Base-by-base conservation (phyloP, 2,797 vertebrate species). In the Mormyrops attenuatus region DNA sequence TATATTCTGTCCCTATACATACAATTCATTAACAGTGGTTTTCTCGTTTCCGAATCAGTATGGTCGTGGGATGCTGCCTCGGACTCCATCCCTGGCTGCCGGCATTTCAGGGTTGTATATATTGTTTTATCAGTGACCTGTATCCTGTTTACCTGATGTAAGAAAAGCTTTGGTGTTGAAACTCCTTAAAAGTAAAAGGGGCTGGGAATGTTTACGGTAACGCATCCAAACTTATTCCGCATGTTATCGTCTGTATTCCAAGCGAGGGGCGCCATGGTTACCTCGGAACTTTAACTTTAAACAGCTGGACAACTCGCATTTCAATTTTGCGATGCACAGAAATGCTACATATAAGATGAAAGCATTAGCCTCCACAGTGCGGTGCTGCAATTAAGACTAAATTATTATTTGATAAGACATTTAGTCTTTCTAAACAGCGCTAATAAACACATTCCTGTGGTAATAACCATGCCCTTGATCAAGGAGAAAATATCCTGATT, bases 201-300 rank as follows among this genome's bases (percentile, higher is more conserved):
- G 93, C 91, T 92, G 92, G 92, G 94, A 92, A 90, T 93, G 94
- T 93, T 94, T 93, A 94, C 93, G 95, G 94, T 95, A 95, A 95
- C 90, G 92, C 95, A 96, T 95, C 95, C 95, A 97, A 97, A 97
- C 96, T 91, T 96, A 95, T 96, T 96, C 96, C 96, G 96, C 96
- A 96, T 96, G 96, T 97, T 96, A 95, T 95, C 93, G 89, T 93
- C 93, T 91, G 94, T 94, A 93, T 93, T 96, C 93, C 95, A 95
- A 95, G 95, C 95, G 94, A 94, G 92, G 95, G 96, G 96, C 95
- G 95, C 96, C 96, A 96, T 96, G 95, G 95, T 96, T 96, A 96
- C 96, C 96, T 96, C 96, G 95, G 96, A 96, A 96, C 95, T 96
- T 96, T 97, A 97, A 97, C 96, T 95, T 96, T 96, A 96, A 97